Base-by-base conservation (phyloP, 2,888 invertebrate species). In the Stenodera caucasica region DNA sequence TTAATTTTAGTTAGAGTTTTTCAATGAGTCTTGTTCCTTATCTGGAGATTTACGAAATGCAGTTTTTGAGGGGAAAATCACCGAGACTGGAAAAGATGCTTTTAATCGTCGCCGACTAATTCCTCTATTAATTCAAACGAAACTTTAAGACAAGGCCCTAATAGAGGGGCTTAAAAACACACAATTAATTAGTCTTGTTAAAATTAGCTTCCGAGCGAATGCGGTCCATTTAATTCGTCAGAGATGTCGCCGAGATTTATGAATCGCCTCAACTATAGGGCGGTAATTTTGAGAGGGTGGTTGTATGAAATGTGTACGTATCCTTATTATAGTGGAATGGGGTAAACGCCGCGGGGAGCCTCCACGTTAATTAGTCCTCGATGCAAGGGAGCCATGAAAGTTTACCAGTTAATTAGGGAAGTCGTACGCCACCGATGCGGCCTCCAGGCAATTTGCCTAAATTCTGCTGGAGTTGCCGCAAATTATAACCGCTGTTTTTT, bases 371-470 rank as follows among this genome's bases (percentile, higher is more conserved):
- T 81, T 81, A 81, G 80, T 74, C 75, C 78, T 77, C 78, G 76
- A 77, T 78, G 78, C 77, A 72, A 73, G 78, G 78, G 79, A 78
- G 77, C 76, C 78, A 77, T 78, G 80, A 79, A 81, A 81, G 80
- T 81, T 81, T 81, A 80, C 80, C 80, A 81, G 81, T 81, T 81
- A 81, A 81, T 81, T 81, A 80, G 80, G 77, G 76, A 74, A 77
- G 75, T 75, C 77, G 72, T 74, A 72, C 72, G 67, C 71, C 74
- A 73, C 74, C 72, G 18, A 9, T 11, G 73, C 71, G 71, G 72
- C 72, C 75, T 73, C 70, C 73, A 71, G 40, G 72, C 73, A 74
- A 75, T 73, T 75, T 74, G 75, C 72, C 72, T 72, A 71, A 75
- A 75, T 75, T 73, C 72, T n/a, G n/a, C 66, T 65, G 64, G 51